phyloP scores from a whole-genome alignment of 2,888 invertebrate genomes.

The Tetranychus truncatus region DNA sequence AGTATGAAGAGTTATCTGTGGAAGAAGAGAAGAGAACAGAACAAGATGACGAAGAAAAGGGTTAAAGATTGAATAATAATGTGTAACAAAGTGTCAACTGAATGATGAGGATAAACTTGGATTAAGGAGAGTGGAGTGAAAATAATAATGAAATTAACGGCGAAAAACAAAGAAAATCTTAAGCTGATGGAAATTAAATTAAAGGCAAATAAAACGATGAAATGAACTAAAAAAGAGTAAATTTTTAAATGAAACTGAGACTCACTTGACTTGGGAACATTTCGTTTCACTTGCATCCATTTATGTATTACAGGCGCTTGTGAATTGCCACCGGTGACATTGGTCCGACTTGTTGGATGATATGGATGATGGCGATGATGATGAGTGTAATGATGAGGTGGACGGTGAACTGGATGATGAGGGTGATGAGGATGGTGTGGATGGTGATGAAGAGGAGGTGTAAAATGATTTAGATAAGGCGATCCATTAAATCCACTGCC shows the following conservation, averaged over 20 bases:
- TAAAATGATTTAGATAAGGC: constrained; percentile 20
- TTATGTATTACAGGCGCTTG: constrained; percentile 58
- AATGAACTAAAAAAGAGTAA: neutral
- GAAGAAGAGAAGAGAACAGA: no score
- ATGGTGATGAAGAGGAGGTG: constrained; percentile 21
- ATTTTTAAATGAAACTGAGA: neutral
- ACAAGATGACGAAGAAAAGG: no score
- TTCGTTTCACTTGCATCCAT: constrained; percentile 98
- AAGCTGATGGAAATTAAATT: no score
- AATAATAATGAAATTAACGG: no score
- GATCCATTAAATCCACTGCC: constrained; percentile 26
- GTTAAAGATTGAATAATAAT: no score
- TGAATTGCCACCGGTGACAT: constrained; percentile 14
- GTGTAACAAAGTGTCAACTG: no score
- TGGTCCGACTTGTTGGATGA: constrained; percentile 26
- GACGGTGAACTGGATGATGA: constrained; percentile 35
- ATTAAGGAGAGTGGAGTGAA: no score
- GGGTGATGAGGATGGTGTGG: constrained; percentile 24
- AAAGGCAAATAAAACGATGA: no score
- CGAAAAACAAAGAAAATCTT: no score
- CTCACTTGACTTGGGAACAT: constrained; percentile 73
- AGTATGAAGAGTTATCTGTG: no score
- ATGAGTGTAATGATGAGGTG: constrained; percentile 33
- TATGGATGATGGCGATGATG: constrained; percentile 38
- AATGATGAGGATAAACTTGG: no score